Evolutionary conservation across 1,140 invertebrate genomes (phyloP).

Genomic region (Saccostrea echinata): DNA sequence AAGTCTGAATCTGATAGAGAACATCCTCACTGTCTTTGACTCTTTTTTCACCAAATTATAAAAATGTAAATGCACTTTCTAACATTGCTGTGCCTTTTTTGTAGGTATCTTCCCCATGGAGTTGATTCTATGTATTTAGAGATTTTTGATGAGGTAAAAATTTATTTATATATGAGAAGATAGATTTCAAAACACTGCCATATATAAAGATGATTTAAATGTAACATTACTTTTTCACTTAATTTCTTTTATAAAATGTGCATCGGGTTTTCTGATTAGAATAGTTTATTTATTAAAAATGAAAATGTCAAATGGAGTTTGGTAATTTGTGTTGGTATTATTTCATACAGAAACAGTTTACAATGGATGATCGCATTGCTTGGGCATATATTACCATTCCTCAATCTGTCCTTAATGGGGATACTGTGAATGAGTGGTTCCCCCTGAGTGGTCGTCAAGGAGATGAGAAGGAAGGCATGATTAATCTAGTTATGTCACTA

Average conservation of each 20-base stretch:
- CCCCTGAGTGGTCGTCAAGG: conserved; percentile 94
- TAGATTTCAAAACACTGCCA: background rate
- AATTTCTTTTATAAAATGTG: background rate
- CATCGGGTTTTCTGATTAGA: too few species aligned
- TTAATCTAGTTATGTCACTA: conserved; percentile 84
- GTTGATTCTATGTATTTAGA: conserved; percentile 94
- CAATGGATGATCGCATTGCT: conserved; percentile 96
- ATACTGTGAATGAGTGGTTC: conserved; percentile 97
- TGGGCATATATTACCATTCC: conserved; percentile 93
- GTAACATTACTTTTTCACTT: background rate
- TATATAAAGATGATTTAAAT: background rate
- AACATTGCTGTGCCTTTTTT: background rate
- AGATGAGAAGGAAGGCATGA: conserved; percentile 92
- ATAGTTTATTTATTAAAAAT: too few species aligned
- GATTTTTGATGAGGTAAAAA: conserved; percentile 93
- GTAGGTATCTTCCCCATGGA: conserved; percentile 89
- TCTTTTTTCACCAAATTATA: too few species aligned
- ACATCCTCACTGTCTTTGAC: too few species aligned
- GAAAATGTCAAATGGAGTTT: too few species aligned
- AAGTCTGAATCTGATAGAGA: too few species aligned
- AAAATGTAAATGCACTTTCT: too few species aligned
- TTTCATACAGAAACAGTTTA: conserved; percentile 88
- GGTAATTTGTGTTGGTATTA: background rate
- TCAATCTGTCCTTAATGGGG: conserved; percentile 88
- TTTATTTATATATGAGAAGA: background rate